Evolutionary conservation across 2,113 vertebrate species (phyloP).

Genomic region (Felis chaus): DNA sequence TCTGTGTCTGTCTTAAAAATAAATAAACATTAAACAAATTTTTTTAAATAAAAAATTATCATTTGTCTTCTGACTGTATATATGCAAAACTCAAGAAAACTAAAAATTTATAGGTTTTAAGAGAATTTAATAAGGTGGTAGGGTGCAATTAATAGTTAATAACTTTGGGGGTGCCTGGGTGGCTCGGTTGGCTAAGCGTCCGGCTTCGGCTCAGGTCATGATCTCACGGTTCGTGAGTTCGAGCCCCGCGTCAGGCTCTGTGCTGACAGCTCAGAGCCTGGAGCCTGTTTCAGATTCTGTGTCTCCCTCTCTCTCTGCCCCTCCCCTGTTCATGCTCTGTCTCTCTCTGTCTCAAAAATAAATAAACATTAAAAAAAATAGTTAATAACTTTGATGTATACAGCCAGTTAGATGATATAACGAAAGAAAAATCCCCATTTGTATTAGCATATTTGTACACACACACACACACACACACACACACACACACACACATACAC

Average conservation of each 20-base stretch:
- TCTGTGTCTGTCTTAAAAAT: too few relatives aligned
- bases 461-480: neutral
- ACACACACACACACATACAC: neutral
- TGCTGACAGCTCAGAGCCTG: too few relatives aligned
- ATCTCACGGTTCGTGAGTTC: too few relatives aligned
- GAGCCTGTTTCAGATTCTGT: too few relatives aligned
- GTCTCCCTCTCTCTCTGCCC: too few relatives aligned
- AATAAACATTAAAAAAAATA: neutral
- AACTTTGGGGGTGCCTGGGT: neutral
- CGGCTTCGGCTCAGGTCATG: too few relatives aligned
- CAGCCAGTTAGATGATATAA: neutral
- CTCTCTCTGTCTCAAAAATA: too few relatives aligned
- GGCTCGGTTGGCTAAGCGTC: too few relatives aligned
- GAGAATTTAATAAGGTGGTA: neutral
- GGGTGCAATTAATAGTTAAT: neutral
- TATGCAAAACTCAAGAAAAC: neutral
- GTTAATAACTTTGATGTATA: neutral
- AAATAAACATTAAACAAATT: too few relatives aligned
- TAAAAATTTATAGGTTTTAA: neutral
- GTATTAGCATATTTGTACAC: neutral
- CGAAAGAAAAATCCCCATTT: neutral
- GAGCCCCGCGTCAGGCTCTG: too few relatives aligned
- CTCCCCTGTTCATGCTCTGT: too few relatives aligned
- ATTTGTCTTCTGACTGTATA: neutral
- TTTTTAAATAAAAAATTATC: too few relatives aligned